Evolutionary conservation across 1,140 invertebrate species (phyloP), one percentile per base, ranked within the genome.

Genomic region (Aporrectodea caliginosa): DNA sequence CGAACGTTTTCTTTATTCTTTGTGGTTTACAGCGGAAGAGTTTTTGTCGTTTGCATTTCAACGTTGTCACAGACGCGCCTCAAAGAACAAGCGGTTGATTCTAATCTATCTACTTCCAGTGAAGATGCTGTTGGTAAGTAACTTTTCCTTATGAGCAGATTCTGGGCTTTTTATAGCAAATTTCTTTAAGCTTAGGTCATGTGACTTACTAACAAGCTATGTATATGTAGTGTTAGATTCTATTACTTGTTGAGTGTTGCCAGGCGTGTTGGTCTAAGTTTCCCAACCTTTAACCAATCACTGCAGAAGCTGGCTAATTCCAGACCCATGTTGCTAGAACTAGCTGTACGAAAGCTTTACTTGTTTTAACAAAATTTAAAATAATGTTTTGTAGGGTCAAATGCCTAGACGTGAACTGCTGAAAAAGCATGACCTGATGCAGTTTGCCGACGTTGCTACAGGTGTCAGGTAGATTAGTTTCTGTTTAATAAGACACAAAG

Each of bases 71-170:
- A 91, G 90, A 82, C 88, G 89, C n/a, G 94, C 92, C 79, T 89
- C 89, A 73, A 94, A 93, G 86, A 99, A 99, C 86, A 98, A 98
- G 88, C 90, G 94, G 81, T 89, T 97, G 27, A 98, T 98, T 84
- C 90, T 99, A 2, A 98, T 96, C 73, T 99, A 98, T 88, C 90
- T 99, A 68, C 93, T 99, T 78, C 97, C 98, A 31, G 96, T 99
- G 0, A 98, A 98, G 90, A 98, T 99, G 95, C 89, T 98, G 30
- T 87, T 98, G 81, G 91, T 91, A 87, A 86, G 88, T n/a, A n/a
- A n/a, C n/a, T n/a, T n/a, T n/a, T n/a, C n/a, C n/a, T n/a, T n/a
- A n/a, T n/a, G n/a, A 58, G 22, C 43, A 12, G 43, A 22, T 84
- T 69, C 34, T 43, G 22, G 32, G 16, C 16, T 31, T 30, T 16